These are phyloP conservation scores for Acheta domesticus DNA, from an alignment of 2,888 invertebrate species.

Conservation along the genomic window DNA sequence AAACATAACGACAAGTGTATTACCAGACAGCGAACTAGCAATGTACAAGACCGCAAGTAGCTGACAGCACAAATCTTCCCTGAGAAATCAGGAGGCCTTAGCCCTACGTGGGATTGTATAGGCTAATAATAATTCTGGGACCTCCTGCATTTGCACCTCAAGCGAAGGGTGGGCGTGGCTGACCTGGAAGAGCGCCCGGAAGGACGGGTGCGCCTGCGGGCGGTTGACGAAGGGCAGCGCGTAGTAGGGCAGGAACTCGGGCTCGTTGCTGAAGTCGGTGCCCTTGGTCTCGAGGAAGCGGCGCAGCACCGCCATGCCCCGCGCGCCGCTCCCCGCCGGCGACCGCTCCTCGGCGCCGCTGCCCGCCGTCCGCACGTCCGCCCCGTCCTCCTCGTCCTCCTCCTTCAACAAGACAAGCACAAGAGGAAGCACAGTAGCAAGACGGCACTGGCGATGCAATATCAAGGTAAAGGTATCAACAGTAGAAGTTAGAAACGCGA, in stretches of 20 bases:
- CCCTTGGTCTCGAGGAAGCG: slow-evolving; percentile 49
- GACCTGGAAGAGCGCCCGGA: slow-evolving; percentile 52
- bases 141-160: too few relatives aligned
- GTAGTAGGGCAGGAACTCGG: slow-evolving; percentile 54
- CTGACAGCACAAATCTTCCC: too few relatives aligned
- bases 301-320: slow-evolving; percentile 45
- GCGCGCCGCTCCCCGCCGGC: neutral
- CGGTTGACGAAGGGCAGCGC: slow-evolving; percentile 56
- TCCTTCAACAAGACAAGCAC: too few relatives aligned
- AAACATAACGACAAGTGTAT: too few relatives aligned
- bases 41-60: too few relatives aligned
- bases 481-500: too few relatives aligned
- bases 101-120: too few relatives aligned
- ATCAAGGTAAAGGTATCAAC: too few relatives aligned
- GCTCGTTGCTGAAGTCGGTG: slow-evolving; percentile 51
- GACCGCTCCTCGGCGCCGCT: slow-evolving; percentile 43
- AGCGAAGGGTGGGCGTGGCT: neutral
- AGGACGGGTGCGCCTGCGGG: slow-evolving; percentile 53
- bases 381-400: neutral
- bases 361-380: slow-evolving; percentile 38
- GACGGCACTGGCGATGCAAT: accelerated
- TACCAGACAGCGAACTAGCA: too few relatives aligned
- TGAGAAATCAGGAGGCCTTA: too few relatives aligned
- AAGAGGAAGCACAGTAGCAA: too few relatives aligned
- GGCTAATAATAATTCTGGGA: too few relatives aligned